Percentiles rank a stretch among this genome's conserved stretches.
Conservation (phyloP, 2,888 invertebrate genomes). For the Callinectes sapidus region DNA sequence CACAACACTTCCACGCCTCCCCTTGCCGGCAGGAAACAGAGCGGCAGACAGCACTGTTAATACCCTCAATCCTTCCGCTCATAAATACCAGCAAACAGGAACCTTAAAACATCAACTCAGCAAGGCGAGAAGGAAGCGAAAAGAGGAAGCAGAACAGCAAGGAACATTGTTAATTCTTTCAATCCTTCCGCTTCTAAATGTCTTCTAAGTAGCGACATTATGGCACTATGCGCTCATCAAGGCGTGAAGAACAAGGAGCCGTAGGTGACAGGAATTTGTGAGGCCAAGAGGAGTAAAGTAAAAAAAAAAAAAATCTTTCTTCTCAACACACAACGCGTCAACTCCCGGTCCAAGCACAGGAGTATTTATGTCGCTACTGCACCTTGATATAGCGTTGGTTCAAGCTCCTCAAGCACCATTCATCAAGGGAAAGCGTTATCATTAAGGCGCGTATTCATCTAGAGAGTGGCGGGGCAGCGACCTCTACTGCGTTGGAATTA, state of each 20-base stretch:
- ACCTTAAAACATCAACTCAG: background rate
- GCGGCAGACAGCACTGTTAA: conserved; percentile 13
- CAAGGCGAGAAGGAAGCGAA: background rate
- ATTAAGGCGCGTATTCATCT: conserved; percentile 26
- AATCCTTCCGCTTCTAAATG: too few species aligned
- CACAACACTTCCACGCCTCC: background rate
- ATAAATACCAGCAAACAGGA: background rate
- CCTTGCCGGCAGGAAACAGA: background rate
- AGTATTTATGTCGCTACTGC: background rate
- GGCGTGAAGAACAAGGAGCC: background rate
- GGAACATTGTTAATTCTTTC: too few species aligned
- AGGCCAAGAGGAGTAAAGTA: background rate
- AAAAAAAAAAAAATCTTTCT: background rate
- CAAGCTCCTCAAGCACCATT: background rate
- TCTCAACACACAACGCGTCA: background rate
- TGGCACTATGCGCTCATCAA: background rate
- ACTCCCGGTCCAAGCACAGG: background rate
- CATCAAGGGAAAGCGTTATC: background rate
- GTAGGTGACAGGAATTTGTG: background rate
- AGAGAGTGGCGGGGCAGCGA: conserved; percentile 23
- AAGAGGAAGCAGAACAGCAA: background rate
- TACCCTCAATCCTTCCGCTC: background rate
- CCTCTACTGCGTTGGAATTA: background rate
- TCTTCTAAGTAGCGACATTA: too few species aligned
- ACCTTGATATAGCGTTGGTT: background rate